Base-by-base conservation (phyloP, 2,113 vertebrate genomes). In the Chionis minor region DNA sequence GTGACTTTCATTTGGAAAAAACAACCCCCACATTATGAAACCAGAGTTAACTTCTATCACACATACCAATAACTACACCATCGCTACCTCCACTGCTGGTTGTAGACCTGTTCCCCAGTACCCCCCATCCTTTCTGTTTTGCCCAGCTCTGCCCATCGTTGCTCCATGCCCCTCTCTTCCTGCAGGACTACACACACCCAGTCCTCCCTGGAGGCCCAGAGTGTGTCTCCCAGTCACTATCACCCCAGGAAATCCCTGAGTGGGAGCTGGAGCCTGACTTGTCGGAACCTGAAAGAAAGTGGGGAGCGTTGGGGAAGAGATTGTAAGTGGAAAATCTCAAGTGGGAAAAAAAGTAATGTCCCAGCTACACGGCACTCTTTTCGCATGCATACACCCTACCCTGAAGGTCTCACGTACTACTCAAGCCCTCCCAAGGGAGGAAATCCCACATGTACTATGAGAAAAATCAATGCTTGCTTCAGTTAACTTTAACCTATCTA, bases 401-500 rank as follows among this genome's bases (percentile, higher is more conserved):
- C 27, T 84, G 27, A 69, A 88, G 40, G 32, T 54, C 33, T 92
- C 16, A 58, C 2, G 5, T 24, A 49, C 58, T 61, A 70, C 22
- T 92, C 18, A 44, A 90, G 35, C 20, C 13, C 42, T 95, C 91
- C 42, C 67, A 77, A 86, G 88, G 74, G 80, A 92, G 72, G 71
- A 93, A 94, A 88, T 86, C 77, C 80, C 80, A 84, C 63, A 81
- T 1, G 2, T 45, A 71, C 63, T 71, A 66, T 65, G 44, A 90
- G 44, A 94, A 95, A 95, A 96, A 95, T 86, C 91, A 91, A 71
- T 91, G 63, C 45, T 88, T 81, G 45, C 51, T 92, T 84, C 72
- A 81, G 63, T 94, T 95, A 90, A 92, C 88, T 90, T 92, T 92
- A 91, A 91, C 75, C 55, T 92, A 91, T 95, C 92, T 94, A 91